These are phyloP conservation scores for Poecilia latipinna DNA, from an alignment of 2,113 vertebrate genomes.

Conservation along the genomic window DNA sequence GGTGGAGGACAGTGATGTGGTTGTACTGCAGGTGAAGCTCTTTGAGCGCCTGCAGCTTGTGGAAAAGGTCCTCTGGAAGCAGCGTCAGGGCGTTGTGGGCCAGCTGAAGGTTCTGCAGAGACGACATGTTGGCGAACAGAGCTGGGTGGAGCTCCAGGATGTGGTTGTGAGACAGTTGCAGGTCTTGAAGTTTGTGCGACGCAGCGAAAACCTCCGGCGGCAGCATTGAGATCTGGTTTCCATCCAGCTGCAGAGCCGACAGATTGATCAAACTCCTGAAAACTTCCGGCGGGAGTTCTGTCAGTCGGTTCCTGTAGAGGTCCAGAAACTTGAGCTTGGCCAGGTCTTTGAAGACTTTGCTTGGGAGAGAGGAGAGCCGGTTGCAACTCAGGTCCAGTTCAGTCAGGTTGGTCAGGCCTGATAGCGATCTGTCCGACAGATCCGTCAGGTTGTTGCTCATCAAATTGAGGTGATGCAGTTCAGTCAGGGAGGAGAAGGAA, in stretches of 20 bases:
- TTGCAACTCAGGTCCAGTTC: constrained; percentile 69
- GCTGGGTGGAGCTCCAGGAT: constrained; percentile 48
- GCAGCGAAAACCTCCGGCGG: constrained; percentile 43
- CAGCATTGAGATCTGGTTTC: constrained; percentile 59
- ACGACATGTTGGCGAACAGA: constrained; percentile 49
- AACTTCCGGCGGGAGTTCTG: constrained; percentile 32
- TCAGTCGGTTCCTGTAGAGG: constrained; percentile 65
- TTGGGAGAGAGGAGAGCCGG: constrained; percentile 52
- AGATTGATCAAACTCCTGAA: constrained; percentile 61
- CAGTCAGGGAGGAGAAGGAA: constrained; percentile 44
- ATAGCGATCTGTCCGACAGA: constrained; percentile 52
- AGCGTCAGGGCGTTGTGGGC: constrained; percentile 51
- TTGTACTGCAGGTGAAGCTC: constrained; percentile 67
- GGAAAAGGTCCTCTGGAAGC: constrained; percentile 57
- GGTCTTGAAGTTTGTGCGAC: constrained; percentile 38
- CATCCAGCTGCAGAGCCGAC: constrained; percentile 59
- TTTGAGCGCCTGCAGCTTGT: constrained; percentile 37
- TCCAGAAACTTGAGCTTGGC: constrained; percentile 56
- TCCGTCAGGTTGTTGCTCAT: constrained; percentile 58
- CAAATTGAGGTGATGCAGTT: constrained; percentile 57
- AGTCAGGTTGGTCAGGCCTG: constrained; percentile 44
- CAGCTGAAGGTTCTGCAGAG: constrained; percentile 59
- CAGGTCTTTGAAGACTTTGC: constrained; percentile 43
- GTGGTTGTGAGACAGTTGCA: constrained; percentile 67
- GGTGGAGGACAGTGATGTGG: constrained; percentile 45